Conservation (phyloP, 2,888 invertebrate species). For the Papilio demoleus region DNA sequence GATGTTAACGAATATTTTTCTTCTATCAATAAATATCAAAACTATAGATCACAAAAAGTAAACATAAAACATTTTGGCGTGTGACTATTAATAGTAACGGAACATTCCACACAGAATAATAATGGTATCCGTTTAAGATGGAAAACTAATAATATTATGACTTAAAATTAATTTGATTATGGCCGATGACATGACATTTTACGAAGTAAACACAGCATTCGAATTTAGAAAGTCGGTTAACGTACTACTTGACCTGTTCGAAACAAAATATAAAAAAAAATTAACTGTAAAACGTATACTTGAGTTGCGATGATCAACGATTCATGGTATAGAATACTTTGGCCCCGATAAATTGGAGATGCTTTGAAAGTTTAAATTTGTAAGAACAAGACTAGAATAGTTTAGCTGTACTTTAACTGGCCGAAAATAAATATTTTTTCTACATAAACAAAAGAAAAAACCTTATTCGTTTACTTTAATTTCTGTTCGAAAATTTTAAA, state of each 20-base stretch:
- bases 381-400: not conserved
- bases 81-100: slow-evolving; percentile 25
- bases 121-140: slow-evolving; percentile 34
- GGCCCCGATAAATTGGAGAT: not conserved
- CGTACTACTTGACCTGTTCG: slow-evolving; percentile 38
- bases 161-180: slow-evolving; percentile 41
- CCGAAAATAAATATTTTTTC: no score
- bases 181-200: slow-evolving; percentile 37
- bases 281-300: slow-evolving; percentile 35
- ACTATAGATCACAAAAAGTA: slow-evolving; percentile 7
- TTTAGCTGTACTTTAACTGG: no score
- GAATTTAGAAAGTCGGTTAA: slow-evolving; percentile 41
- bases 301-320: slow-evolving; percentile 5
- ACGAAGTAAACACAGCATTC: slow-evolving; percentile 34
- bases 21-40: slow-evolving; percentile 1
- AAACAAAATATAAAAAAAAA: slow-evolving; percentile 36
- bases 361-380: not conserved
- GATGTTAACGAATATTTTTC: not conserved
- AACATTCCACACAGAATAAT: slow-evolving; percentile 28
- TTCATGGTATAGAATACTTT: slow-evolving; percentile 18
- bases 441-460: no score
- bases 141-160: slow-evolving; percentile 41
- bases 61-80: slow-evolving; percentile 12
- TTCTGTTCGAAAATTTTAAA: no score
- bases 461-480: no score